These are phyloP conservation scores for Solea solea DNA, from an alignment of 2,113 vertebrate genomes.

Conservation along the genomic window DNA sequence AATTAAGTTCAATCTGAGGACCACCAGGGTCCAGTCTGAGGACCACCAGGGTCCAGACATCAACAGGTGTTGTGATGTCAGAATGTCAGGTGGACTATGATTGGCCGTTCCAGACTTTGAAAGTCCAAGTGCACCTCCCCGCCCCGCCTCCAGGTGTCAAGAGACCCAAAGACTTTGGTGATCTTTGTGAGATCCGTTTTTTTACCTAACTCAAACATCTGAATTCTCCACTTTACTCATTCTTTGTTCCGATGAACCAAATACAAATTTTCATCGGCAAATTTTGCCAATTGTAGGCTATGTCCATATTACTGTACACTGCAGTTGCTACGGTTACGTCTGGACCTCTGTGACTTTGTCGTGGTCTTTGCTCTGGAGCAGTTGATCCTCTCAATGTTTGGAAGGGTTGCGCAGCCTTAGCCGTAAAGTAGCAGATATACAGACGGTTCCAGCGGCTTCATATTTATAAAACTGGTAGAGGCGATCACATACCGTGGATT, in stretches of 20 bases:
- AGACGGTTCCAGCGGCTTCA: background rate
- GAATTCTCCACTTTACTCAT: background rate
- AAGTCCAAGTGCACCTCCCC: background rate
- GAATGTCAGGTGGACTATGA: background rate
- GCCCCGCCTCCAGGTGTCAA: background rate
- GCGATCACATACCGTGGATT: too few relatives aligned
- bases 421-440: constrained; percentile 25
- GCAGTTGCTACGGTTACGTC: too few relatives aligned
- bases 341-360: constrained; percentile 1
- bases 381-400: constrained; percentile 58
- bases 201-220: too few relatives aligned
- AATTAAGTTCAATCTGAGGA: too few relatives aligned
- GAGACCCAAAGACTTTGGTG: background rate
- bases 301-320: too few relatives aligned
- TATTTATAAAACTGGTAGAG: too few relatives aligned
- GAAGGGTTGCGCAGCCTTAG: constrained; percentile 35
- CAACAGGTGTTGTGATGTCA: background rate
- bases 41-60: background rate
- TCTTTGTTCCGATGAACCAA: background rate
- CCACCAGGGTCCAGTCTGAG: too few relatives aligned
- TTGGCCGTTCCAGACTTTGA: background rate
- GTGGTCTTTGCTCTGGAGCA: constrained; percentile 8
- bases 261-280: too few relatives aligned
- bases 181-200: background rate
- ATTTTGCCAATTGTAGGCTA: too few relatives aligned